Conservation (phyloP, 2,888 invertebrate species). For the Drosophila rubida region DNA sequence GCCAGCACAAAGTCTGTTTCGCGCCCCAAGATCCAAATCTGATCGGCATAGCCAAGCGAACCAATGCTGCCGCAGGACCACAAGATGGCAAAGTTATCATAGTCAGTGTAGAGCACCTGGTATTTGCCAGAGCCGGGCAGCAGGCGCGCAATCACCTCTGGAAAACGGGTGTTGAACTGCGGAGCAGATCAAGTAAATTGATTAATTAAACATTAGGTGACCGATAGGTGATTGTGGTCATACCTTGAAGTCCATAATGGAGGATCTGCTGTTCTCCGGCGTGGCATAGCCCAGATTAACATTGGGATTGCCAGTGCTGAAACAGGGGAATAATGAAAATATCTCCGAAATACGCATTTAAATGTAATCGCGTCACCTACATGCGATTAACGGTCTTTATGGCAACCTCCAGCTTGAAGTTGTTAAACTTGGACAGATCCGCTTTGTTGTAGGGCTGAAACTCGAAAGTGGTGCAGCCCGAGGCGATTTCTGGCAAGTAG, state of each 20-base stretch:
- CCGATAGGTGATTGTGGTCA: no score
- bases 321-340: slow-evolving; percentile 30
- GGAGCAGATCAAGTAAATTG: background rate
- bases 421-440: slow-evolving; percentile 84
- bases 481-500: slow-evolving; percentile 89
- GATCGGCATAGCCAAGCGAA: slow-evolving; percentile 86
- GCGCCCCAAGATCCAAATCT: slow-evolving; percentile 90
- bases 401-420: slow-evolving; percentile 87
- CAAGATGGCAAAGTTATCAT: slow-evolving; percentile 89
- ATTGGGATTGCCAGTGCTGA: slow-evolving; percentile 88
- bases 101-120: slow-evolving; percentile 90
- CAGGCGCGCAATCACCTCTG: slow-evolving; percentile 88
- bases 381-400: slow-evolving; percentile 89
- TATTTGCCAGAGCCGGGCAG: slow-evolving; percentile 91
- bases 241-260: slow-evolving; percentile 85
- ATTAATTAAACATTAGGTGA: background rate
- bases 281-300: slow-evolving; percentile 88
- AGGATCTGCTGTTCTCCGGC: slow-evolving; percentile 86
- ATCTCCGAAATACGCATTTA: background rate
- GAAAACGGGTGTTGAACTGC: slow-evolving; percentile 87
- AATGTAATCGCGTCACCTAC: slow-evolving; percentile 84
- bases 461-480: slow-evolving; percentile 89
- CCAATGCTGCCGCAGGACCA: slow-evolving; percentile 91
- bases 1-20: slow-evolving; percentile 88
- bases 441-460: slow-evolving; percentile 85